phyloP scores from a whole-genome alignment of 1,140 invertebrate species.

The Charaxes varanes region DNA sequence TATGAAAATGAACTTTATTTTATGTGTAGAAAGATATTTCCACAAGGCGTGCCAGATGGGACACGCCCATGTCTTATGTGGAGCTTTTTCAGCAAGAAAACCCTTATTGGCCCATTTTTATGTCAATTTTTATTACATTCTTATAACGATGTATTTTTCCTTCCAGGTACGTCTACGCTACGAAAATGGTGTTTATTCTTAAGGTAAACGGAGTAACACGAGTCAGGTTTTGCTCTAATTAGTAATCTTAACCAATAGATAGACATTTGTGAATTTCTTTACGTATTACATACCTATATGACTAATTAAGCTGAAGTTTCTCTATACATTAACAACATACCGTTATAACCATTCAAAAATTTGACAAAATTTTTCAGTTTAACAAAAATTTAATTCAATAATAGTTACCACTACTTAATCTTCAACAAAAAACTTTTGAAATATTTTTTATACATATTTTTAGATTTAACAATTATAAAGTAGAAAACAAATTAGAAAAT shows the following conservation, averaged over 20 bases:
- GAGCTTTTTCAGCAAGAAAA: constrained; percentile 42
- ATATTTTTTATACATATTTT: no score
- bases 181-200: constrained; percentile 35
- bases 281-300: no score
- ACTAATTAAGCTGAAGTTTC: no score
- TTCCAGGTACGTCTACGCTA: constrained; percentile 44
- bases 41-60: constrained; percentile 46
- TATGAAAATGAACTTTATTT: constrained; percentile 61
- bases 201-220: constrained; percentile 15
- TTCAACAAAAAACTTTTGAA: no score
- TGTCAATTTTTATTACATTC: constrained; percentile 2
- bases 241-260: background rate
- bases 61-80: constrained; percentile 66
- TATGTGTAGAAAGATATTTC: constrained; percentile 38
- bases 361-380: no score
- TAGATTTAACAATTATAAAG: no score
- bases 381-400: no score
- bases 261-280: no score
- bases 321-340: no score
- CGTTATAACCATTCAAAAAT: no score
- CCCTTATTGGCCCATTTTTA: constrained; percentile 28
- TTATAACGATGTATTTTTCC: constrained; percentile 17
- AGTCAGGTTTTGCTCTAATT: background rate
- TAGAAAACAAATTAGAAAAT: no score
- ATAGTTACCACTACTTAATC: no score